A percentile compares a stretch with the other conserved stretches of the same genome.
These are phyloP conservation scores for Portevinia maculata DNA, from an alignment of 2,888 invertebrate genomes.

Conservation along the genomic window DNA sequence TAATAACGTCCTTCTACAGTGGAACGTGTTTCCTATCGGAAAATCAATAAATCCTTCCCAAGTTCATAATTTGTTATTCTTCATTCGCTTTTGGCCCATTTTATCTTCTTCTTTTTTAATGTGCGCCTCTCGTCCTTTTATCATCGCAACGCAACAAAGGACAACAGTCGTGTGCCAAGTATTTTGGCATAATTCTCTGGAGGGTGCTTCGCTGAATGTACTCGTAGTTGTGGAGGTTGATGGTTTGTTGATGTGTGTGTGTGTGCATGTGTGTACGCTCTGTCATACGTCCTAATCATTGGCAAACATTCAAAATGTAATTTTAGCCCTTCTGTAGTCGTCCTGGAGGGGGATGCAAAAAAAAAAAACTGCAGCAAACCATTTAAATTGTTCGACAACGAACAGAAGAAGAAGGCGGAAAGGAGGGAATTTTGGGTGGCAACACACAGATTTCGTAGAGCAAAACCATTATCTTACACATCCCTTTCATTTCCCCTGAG, in stretches of 20 bases:
- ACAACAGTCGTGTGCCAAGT: slow-evolving; percentile 61
- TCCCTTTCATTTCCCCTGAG: slow-evolving; percentile 2
- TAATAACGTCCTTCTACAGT: too few relatives aligned
- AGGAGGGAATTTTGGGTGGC: slow-evolving; percentile 28
- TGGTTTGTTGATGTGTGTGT: slow-evolving; percentile 4
- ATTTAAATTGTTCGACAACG: not conserved
- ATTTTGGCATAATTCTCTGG: slow-evolving; percentile 64
- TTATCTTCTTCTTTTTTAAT: not conserved
- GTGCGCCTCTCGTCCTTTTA: slow-evolving; percentile 3
- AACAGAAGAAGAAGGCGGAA: too few relatives aligned
- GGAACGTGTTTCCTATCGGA: slow-evolving; percentile 27
- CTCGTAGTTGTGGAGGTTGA: slow-evolving; percentile 10
- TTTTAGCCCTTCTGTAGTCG: slow-evolving; percentile 18
- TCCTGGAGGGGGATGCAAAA: not conserved
- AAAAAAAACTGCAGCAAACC: slow-evolving; percentile 48
- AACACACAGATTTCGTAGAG: slow-evolving; percentile 61
- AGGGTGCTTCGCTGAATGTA: slow-evolving; percentile 41
- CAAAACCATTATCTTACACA: slow-evolving; percentile 38
- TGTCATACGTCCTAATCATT: slow-evolving; percentile 42
- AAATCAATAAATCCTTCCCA: slow-evolving; percentile 60
- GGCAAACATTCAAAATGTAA: slow-evolving; percentile 70
- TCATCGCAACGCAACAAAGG: slow-evolving; percentile 35
- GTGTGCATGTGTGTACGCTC: too few relatives aligned
- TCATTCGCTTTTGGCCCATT: slow-evolving; percentile 5
- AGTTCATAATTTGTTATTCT: slow-evolving; percentile 65